Conservation (phyloP, 2,113 vertebrate species). For the Passer montanus region DNA sequence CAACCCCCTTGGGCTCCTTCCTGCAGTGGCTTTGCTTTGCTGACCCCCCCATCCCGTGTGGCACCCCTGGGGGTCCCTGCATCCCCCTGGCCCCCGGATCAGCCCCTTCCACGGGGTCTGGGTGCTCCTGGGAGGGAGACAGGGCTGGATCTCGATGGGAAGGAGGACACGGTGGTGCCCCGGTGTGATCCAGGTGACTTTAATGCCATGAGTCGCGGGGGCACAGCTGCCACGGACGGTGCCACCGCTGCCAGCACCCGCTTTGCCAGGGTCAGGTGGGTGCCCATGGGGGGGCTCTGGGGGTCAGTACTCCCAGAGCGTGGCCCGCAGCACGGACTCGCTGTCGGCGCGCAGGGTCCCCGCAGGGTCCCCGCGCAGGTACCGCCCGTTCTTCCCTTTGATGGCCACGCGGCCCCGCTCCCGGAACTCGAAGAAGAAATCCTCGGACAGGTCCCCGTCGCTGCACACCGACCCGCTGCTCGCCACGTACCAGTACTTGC, state of each 20-base stretch:
- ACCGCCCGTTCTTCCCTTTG: constrained; percentile 86
- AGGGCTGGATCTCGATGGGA: rapidly evolving
- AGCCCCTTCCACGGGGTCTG: not conserved
- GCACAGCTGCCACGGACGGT: not conserved
- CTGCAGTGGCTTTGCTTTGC: not conserved
- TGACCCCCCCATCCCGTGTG: not conserved
- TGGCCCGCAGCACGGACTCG: constrained; percentile 71
- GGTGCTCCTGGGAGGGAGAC: not conserved
- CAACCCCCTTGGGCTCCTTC: not conserved
- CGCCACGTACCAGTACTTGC: constrained; percentile 90
- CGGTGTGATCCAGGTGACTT: not conserved
- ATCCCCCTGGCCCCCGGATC: not conserved
- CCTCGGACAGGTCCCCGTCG: constrained; percentile 88
- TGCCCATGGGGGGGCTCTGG: not conserved
- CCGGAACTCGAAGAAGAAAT: constrained; percentile 92
- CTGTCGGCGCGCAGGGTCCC: constrained; percentile 88
- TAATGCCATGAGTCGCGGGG: not conserved
- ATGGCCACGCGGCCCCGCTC: constrained; percentile 88
- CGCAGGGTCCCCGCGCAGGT: constrained; percentile 89
- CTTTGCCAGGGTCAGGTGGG: not conserved
- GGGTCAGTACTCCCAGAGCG: constrained; percentile 92
- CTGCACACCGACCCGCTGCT: constrained; percentile 86
- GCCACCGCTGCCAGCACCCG: not conserved
- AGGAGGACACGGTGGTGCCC: rapidly evolving
- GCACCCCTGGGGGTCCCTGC: not conserved